Percentiles rank a stretch among this genome's conserved stretches.
Conservation (phyloP, 2,113 vertebrate species). For the Recurvirostra avosetta region DNA sequence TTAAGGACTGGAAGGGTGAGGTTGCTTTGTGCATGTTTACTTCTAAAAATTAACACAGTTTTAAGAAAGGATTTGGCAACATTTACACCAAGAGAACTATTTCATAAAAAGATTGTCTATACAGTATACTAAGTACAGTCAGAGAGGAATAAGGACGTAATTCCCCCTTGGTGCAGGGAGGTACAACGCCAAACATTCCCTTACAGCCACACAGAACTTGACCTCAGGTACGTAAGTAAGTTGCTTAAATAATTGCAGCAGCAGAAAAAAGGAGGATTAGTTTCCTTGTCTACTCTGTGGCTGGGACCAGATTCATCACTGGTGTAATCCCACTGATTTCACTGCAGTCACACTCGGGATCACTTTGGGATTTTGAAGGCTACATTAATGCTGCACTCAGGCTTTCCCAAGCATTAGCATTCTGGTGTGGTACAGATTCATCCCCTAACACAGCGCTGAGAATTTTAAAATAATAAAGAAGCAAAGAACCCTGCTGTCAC, state of each 20-base stretch:
- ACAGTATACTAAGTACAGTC: background rate
- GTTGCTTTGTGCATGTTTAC: background rate
- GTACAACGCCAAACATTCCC: background rate
- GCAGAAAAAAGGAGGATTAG: background rate
- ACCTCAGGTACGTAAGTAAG: background rate
- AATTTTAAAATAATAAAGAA: constrained; percentile 1
- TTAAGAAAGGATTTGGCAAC: background rate
- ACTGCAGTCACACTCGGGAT: background rate
- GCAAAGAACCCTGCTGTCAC: constrained; percentile 32
- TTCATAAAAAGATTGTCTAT: background rate
- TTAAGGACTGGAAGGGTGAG: background rate
- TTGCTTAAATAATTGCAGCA: background rate
- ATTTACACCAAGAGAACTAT: background rate
- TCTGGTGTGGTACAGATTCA: background rate
- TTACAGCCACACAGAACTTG: background rate
- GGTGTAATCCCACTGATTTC: background rate
- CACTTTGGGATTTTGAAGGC: background rate
- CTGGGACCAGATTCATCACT: background rate
- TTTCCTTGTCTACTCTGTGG: background rate
- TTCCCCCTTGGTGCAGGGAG: background rate
- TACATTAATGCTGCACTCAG: background rate
- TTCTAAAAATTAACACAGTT: background rate
- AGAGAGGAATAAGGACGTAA: background rate
- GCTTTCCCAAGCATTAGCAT: constrained; percentile 10
- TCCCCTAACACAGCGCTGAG: background rate